Conservation (phyloP, 2,888 invertebrate genomes). For the Metellina segmentata region DNA sequence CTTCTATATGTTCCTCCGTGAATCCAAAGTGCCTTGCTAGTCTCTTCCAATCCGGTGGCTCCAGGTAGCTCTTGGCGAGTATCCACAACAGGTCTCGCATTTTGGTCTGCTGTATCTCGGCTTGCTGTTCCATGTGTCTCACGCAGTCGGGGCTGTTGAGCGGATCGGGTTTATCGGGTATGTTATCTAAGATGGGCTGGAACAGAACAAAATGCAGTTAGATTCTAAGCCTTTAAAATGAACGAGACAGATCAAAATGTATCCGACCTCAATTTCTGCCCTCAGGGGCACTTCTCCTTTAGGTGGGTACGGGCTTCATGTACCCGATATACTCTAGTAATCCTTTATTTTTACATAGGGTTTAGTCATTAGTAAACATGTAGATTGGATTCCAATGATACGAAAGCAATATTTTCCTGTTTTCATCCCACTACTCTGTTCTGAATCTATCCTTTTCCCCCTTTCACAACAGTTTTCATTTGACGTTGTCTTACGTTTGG, state of each 20-base stretch:
- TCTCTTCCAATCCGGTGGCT: conserved; percentile 85
- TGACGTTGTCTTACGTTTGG: too few species aligned
- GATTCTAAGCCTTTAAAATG: background rate
- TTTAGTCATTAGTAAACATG: too few species aligned
- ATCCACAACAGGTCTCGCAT: conserved; percentile 81
- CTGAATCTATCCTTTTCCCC: too few species aligned
- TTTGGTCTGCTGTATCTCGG: conserved; percentile 64
- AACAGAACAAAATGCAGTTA: background rate
- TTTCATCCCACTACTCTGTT: too few species aligned
- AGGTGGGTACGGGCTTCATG: too few species aligned
- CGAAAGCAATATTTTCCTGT: too few species aligned
- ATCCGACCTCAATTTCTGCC: background rate
- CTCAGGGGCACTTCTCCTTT: too few species aligned
- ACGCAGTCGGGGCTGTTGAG: conserved; percentile 41
- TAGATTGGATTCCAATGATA: too few species aligned
- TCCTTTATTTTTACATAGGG: too few species aligned
- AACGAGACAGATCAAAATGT: background rate
- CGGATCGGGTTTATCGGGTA: conserved; percentile 14
- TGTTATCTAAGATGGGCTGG: conserved; percentile 36
- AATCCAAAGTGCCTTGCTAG: conserved; percentile 86
- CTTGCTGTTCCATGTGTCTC: conserved; percentile 64
- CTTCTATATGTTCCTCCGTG: conserved; percentile 86
- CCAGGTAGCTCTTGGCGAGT: conserved; percentile 83
- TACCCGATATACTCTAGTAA: too few species aligned
- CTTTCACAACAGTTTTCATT: too few species aligned